Base-by-base conservation (phyloP, 2,113 vertebrate species). In the Spermophilus dauricus region DNA sequence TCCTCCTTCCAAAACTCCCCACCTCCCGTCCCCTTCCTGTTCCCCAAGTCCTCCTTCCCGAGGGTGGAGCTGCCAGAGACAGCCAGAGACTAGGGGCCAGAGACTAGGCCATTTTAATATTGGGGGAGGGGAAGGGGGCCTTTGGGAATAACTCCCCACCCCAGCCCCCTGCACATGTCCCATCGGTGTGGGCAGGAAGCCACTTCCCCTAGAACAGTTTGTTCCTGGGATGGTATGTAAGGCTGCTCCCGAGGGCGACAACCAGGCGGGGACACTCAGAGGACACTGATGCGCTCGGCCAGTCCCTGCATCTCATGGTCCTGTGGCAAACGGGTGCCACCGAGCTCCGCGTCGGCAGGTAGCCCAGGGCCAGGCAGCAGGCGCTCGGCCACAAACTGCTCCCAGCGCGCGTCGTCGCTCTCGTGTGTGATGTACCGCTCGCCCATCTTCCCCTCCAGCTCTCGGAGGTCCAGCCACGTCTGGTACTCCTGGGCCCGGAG, bases 381-480 rank as follows among this genome's bases (percentile, higher is more conserved):
- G 76, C 99, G 99, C 73, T 99, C 98, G 0, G 95, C 96, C 28
- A 99, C 98, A 16, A 99, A 99, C 95, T 98, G 98, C 92, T 99
- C 99, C 99, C 99, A 99, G 96, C 99, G 99, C 30, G 97, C 98
- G n/a, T 99, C 99, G 34, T 99, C 99, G 1, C 99, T 99, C 98
- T 99, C 99, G 0, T 99, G 99, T 10, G 99, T 99, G 97, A 99
- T 99, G 98, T 99, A 99, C 69, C 99, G 99, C 93, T 98, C 99
- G 0, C 99, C 98, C 11, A 99, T 99, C 98, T 99, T 99, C 39
- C 98, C 98, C 97, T 99, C 99, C 98, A 99, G 98, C 97, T 99
- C 99, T 17, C 99, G 98, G 58, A 99, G 98, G 85, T 99, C 99
- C 92, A 99, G 97, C 99, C 99, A 99, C 0, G 99, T 98, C 96